These are phyloP conservation scores for Pseudomyrmex sp. DNA, from an alignment of 1,140 invertebrate genomes.

Conservation along the genomic window DNA sequence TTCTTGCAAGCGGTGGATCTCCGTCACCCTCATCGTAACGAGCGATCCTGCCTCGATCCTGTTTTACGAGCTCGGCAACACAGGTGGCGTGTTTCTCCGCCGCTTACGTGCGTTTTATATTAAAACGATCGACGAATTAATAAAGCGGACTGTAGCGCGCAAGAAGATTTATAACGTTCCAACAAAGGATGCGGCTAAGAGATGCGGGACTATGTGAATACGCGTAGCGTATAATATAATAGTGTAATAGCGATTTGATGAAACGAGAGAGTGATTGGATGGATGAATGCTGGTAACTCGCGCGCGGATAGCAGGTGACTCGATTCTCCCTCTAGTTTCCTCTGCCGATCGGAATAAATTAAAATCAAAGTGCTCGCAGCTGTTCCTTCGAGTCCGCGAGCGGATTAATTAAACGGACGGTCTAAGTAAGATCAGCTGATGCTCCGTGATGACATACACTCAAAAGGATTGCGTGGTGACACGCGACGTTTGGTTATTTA, in stretches of 20 bases:
- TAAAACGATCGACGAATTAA: background rate
- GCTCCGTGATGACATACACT: background rate
- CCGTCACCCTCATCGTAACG: slow-evolving; percentile 62
- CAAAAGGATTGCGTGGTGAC: background rate
- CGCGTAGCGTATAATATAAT: slow-evolving; percentile 61
- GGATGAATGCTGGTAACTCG: slow-evolving; percentile 54
- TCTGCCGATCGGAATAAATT: slow-evolving; percentile 73
- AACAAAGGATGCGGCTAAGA: background rate
- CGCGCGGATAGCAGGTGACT: slow-evolving; percentile 78
- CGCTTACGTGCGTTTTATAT: slow-evolving; percentile 4
- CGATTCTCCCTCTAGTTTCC: slow-evolving; percentile 27
- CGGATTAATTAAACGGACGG: slow-evolving; percentile 74
- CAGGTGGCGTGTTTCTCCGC: slow-evolving; percentile 11
- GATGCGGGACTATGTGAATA: too few species aligned
- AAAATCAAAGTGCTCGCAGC: slow-evolving; percentile 77
- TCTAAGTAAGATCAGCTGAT: slow-evolving; percentile 47
- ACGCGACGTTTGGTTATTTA: slow-evolving; percentile 1
- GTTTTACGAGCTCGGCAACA: slow-evolving; percentile 43
- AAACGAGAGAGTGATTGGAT: slow-evolving; percentile 56
- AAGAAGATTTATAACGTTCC: background rate
- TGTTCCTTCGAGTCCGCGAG: slow-evolving; percentile 69
- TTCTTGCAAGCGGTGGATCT: slow-evolving; percentile 73
- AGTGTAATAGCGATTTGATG: slow-evolving; percentile 66
- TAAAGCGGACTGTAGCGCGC: background rate
- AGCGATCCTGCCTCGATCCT: slow-evolving; percentile 29